These are phyloP conservation scores for Aspidiotus destructor DNA, from an alignment of 2,888 invertebrate genomes.

Conservation along the genomic window DNA sequence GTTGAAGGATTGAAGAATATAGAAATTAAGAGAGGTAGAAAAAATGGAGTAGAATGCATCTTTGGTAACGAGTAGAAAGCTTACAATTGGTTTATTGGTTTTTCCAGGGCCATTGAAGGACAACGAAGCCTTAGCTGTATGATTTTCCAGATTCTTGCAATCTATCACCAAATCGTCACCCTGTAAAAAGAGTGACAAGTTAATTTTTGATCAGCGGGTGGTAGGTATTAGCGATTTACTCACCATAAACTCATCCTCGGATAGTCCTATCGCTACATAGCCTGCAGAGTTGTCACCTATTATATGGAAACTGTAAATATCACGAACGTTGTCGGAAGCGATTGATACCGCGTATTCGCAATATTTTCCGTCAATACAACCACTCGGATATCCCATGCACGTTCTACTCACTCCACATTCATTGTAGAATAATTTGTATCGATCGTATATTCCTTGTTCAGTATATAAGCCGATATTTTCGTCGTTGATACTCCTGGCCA, in stretches of 20 bases:
- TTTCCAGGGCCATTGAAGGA: too few species aligned
- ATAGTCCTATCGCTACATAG: slow-evolving; percentile 70
- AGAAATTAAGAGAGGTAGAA: too few species aligned
- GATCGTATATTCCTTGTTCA: slow-evolving; percentile 40
- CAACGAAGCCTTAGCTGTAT: too few species aligned
- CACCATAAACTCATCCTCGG: slow-evolving; percentile 66
- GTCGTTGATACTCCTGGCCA: slow-evolving; percentile 52
- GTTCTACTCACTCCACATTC: slow-evolving; percentile 61
- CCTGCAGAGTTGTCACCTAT: slow-evolving; percentile 47
- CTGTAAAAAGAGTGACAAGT: too few species aligned
- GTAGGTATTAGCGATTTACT: too few species aligned
- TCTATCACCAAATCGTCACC: too few species aligned
- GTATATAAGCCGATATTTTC: slow-evolving; percentile 37
- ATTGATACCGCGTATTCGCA: slow-evolving; percentile 62
- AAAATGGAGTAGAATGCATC: too few species aligned
- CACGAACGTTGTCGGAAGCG: slow-evolving; percentile 43
- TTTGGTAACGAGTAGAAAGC: too few species aligned
- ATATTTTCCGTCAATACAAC: slow-evolving; percentile 55
- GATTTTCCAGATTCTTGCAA: too few species aligned
- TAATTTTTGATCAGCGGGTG: too few species aligned
- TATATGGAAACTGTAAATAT: slow-evolving; percentile 52
- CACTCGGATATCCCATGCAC: slow-evolving; percentile 67
- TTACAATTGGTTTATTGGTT: too few species aligned
- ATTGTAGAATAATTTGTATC: slow-evolving; percentile 58
- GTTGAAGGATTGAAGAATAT: too few species aligned